These are phyloP conservation scores for Passer montanus DNA, from an alignment of 2,113 vertebrate species.

Conservation along the genomic window DNA sequence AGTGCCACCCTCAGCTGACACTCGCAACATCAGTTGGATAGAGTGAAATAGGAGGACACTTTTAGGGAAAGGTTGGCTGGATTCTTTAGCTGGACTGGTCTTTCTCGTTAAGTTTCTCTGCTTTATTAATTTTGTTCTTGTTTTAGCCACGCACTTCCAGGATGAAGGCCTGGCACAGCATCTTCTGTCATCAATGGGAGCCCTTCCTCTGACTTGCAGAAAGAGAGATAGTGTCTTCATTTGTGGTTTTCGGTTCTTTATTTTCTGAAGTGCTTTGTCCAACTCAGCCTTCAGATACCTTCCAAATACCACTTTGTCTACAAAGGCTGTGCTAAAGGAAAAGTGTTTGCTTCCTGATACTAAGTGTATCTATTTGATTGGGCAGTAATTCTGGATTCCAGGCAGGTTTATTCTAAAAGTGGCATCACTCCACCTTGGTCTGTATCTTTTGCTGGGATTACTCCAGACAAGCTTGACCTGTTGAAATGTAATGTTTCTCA, in stretches of 20 bases:
- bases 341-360: background rate
- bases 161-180: background rate
- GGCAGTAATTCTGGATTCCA: background rate
- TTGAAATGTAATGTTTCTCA: constrained; percentile 36
- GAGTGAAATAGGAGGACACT: background rate
- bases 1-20: constrained; percentile 38
- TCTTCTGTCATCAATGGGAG: background rate
- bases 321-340: background rate
- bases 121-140: background rate
- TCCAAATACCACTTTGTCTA: background rate
- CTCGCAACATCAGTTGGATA: background rate
- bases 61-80: background rate
- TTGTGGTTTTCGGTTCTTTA: background rate
- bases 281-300: background rate
- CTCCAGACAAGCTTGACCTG: constrained; percentile 2
- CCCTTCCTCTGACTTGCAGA: background rate
- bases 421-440: background rate
- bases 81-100: background rate
- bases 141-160: background rate
- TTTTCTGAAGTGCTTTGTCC: background rate
- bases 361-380: background rate
- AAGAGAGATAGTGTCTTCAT: background rate
- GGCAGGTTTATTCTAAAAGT: background rate
- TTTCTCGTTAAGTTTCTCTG: background rate
- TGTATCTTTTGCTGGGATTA: background rate